A percentile compares a stretch with the other conserved stretches of the same genome.
Conservation (phyloP, 2,888 invertebrate genomes). For the Megalurothrips usitatus region DNA sequence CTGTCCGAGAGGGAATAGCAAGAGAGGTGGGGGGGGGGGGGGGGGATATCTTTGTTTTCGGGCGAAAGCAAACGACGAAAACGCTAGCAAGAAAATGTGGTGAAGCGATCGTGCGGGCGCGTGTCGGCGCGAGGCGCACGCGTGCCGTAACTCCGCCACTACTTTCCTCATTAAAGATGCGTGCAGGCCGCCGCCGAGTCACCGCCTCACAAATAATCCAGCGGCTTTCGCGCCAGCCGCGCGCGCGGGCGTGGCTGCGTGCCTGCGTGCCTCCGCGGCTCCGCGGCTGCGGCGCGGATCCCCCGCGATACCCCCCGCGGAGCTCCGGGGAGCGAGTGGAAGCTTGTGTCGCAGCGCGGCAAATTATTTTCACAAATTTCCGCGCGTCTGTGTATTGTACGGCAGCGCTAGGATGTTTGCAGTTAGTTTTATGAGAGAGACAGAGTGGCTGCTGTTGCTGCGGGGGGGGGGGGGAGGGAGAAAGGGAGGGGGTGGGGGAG, state of each 20-base stretch:
- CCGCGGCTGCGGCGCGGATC: background rate
- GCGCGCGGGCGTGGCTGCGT: too few species aligned
- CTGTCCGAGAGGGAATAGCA: too few species aligned
- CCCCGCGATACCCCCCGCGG: background rate
- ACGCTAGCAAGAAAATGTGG: too few species aligned
- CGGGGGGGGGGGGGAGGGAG: too few species aligned
- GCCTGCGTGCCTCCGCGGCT: too few species aligned
- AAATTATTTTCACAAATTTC: conserved; percentile 5
- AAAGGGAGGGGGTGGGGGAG: too few species aligned
- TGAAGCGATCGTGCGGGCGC: too few species aligned
- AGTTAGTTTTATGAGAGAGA: background rate
- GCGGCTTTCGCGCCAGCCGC: background rate
- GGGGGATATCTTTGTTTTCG: too few species aligned
- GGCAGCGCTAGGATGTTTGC: background rate
- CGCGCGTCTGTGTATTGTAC: conserved; percentile 1
- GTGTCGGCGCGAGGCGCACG: too few species aligned
- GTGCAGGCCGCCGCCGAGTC: background rate
- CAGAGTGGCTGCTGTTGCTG: background rate
- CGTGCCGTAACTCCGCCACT: background rate
- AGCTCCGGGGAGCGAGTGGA: too few species aligned
- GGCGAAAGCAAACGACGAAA: too few species aligned
- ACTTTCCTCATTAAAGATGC: background rate
- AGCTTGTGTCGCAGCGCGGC: background rate
- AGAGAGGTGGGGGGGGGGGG: too few species aligned
- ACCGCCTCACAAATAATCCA: background rate